Conservation (phyloP, 2,888 invertebrate species). For the Mythimna vitellina region DNA sequence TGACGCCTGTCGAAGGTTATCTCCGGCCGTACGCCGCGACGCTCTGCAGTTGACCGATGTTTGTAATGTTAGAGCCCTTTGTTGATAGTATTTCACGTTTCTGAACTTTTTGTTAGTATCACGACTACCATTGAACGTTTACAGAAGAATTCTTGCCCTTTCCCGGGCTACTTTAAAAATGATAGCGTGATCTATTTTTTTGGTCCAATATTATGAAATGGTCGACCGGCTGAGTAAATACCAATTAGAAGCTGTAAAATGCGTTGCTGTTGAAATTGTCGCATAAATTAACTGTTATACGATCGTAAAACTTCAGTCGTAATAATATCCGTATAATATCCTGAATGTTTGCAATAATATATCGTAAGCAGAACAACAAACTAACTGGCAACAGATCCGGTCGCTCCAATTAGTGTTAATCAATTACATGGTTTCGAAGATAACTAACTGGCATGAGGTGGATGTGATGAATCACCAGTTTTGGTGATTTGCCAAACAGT, state of each 20-base stretch:
- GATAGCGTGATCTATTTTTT: constrained; percentile 1
- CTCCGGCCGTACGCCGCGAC: constrained; percentile 62
- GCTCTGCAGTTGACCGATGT: constrained; percentile 65
- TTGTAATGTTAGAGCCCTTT: constrained; percentile 64
- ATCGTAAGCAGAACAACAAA: constrained; percentile 63
- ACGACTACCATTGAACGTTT: constrained; percentile 60
- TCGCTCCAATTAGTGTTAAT: constrained; percentile 79
- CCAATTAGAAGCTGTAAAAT: constrained; percentile 52
- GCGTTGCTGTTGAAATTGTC: constrained; percentile 40
- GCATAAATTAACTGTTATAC: constrained; percentile 49
- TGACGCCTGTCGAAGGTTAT: constrained; percentile 83
- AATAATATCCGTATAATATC: constrained; percentile 37
- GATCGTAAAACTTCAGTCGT: constrained; percentile 44
- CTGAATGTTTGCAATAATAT: constrained; percentile 38
- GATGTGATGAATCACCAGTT: constrained; percentile 70
- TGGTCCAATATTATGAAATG: neutral
- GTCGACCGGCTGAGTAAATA: constrained; percentile 27
- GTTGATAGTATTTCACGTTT: constrained; percentile 82
- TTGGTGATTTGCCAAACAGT: constrained; percentile 80
- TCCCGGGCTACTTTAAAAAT: constrained; percentile 51
- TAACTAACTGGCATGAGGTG: constrained; percentile 64
- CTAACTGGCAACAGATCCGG: constrained; percentile 67
- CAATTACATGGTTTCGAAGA: constrained; percentile 74
- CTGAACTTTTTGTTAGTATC: constrained; percentile 72
- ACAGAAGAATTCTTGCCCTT: constrained; percentile 63